Percentiles rank a stretch among this genome's conserved stretches.
Conservation (phyloP, 2,113 vertebrate genomes). For the Talpa occidentalis region DNA sequence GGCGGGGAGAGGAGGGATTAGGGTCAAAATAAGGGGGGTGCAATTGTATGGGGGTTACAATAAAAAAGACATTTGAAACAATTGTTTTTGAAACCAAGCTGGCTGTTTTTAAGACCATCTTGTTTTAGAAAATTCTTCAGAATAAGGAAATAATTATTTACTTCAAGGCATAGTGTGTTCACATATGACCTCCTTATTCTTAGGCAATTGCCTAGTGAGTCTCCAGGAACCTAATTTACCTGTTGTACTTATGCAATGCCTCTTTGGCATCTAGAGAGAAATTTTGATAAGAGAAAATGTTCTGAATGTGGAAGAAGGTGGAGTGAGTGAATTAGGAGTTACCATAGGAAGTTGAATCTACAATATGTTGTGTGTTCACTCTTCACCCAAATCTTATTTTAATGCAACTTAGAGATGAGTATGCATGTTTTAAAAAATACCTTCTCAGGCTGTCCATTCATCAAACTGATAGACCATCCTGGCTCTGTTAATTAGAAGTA, state of each 20-base stretch:
- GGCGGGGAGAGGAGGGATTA: too few relatives aligned
- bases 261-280: not conserved
- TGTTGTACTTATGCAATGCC: not conserved
- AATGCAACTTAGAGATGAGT: not conserved
- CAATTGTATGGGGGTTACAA: too few relatives aligned
- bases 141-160: slow-evolving; percentile 15
- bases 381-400: slow-evolving; percentile 24
- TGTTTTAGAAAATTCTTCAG: not conserved
- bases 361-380: not conserved
- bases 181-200: not conserved
- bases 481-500: not conserved
- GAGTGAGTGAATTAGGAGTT: slow-evolving; percentile 48
- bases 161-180: not conserved
- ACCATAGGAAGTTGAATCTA: slow-evolving; percentile 30
- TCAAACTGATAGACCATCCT: not conserved
- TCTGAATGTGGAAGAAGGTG: slow-evolving; percentile 37
- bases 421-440: not conserved
- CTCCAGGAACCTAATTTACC: not conserved
- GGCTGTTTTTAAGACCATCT: not conserved
- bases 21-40: too few relatives aligned
- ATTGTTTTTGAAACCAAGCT: not conserved
- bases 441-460: slow-evolving; percentile 5
- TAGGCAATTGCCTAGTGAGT: not conserved
- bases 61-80: not conserved
- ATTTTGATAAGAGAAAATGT: slow-evolving; percentile 5